A percentile compares a stretch with the other conserved stretches of the same genome.
phyloP scores from a whole-genome alignment of 2,797 vertebrate genomes.

The Eremophila alpestris region DNA sequence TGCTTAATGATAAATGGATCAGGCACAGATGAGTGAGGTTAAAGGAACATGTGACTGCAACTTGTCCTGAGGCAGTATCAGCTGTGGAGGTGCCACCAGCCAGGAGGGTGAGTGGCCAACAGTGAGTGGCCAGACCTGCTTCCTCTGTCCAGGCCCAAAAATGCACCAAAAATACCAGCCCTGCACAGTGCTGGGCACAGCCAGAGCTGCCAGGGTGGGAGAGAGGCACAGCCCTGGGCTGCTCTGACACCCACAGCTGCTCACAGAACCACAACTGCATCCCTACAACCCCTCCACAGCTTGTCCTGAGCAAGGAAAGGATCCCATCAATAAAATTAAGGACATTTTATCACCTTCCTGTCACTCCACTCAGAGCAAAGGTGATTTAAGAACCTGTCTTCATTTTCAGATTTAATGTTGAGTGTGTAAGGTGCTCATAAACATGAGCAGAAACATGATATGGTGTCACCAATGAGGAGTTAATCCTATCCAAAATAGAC shows the following conservation, averaged over 20 bases:
- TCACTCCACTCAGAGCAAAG: not conserved
- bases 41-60: not conserved
- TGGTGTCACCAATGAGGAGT: not conserved
- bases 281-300: not conserved
- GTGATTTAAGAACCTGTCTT: not conserved
- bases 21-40: slow-evolving; percentile 44
- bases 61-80: not conserved
- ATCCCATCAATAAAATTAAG: not conserved
- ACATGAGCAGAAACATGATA: not conserved
- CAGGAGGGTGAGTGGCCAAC: not conserved
- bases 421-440: rapidly evolving
- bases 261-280: no score
- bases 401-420: not conserved
- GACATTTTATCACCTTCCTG: not conserved
- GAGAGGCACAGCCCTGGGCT: not conserved
- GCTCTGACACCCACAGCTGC: rapidly evolving
- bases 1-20: slow-evolving; percentile 32
- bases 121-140: not conserved
- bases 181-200: not conserved
- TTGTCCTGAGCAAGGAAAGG: not conserved
- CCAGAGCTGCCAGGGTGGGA: not conserved
- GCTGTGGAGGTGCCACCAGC: not conserved
- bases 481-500: not conserved
- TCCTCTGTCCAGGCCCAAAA: not conserved
- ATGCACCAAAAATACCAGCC: not conserved